phyloP scores from a whole-genome alignment of 1,140 invertebrate genomes.

The Zaprionus davidi region DNA sequence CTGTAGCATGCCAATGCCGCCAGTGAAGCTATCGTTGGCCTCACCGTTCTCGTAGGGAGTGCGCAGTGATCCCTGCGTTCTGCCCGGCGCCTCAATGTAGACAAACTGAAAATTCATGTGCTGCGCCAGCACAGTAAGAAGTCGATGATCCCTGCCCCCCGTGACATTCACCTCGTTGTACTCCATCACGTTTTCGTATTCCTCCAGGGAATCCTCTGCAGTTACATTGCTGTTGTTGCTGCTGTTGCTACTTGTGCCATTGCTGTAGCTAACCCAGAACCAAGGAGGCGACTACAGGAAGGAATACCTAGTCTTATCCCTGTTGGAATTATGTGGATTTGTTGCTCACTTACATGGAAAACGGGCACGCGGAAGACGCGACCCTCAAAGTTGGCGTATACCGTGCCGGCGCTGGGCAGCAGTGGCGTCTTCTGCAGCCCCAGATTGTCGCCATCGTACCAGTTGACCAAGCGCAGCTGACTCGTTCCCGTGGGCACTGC shows the following conservation, averaged over 20 bases:
- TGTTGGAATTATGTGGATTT: neutral
- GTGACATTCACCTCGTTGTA: conserved; percentile 86
- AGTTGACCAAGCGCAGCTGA: conserved; percentile 87
- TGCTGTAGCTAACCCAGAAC: conserved; percentile 88
- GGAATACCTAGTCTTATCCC: neutral
- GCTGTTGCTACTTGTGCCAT: conserved; percentile 58
- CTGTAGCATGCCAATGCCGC: conserved; percentile 88
- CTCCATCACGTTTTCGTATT: conserved; percentile 13
- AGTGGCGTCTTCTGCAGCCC: conserved; percentile 87
- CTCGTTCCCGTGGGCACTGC: conserved; percentile 85
- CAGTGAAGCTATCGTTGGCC: conserved; percentile 87
- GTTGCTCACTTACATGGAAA: conserved; percentile 85
- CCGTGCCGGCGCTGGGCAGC: conserved; percentile 86
- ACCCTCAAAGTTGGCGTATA: conserved; percentile 88
- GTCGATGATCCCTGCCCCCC: conserved; percentile 88
- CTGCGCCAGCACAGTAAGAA: conserved; percentile 86
- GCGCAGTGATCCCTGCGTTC: conserved; percentile 88
- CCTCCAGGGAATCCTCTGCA: conserved; percentile 15
- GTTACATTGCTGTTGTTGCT: conserved; percentile 64
- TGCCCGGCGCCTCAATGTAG: conserved; percentile 89
- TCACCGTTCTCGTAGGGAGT: conserved; percentile 84
- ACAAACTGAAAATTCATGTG: conserved; percentile 89
- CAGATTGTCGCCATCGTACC: conserved; percentile 86
- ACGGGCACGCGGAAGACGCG: conserved; percentile 88
- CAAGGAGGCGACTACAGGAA: conserved; percentile 88